phyloP scores from a whole-genome alignment of 2,797 vertebrate genomes.

The Staurois parvus region DNA sequence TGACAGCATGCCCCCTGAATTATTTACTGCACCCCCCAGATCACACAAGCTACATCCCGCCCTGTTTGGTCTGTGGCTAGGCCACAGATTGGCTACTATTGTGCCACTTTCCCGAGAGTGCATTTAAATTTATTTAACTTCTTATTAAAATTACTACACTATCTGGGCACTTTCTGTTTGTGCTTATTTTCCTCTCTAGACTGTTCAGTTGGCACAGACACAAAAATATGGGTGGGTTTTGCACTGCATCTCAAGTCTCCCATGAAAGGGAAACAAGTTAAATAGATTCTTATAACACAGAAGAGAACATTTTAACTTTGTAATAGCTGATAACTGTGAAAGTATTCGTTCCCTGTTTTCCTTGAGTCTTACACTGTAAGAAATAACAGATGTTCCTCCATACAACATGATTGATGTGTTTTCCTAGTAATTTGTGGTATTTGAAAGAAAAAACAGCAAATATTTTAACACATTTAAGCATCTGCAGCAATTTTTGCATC shows the following conservation, averaged over 20 bases:
- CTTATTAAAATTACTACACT: too few relatives aligned
- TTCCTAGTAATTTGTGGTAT: conserved; percentile 36
- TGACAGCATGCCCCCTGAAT: too few relatives aligned
- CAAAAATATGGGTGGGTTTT: neutral
- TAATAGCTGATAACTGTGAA: neutral
- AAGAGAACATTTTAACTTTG: neutral
- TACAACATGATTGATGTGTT: conserved; percentile 45
- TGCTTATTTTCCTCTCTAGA: too few relatives aligned
- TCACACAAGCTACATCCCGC: too few relatives aligned
- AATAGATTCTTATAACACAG: conserved; percentile 12
- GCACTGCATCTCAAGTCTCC: neutral
- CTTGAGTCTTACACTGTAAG: conserved; percentile 19
- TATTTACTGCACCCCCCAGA: too few relatives aligned
- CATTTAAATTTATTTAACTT: too few relatives aligned
- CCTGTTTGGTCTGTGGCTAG: too few relatives aligned
- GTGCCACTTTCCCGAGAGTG: too few relatives aligned
- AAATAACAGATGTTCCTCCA: conserved; percentile 45
- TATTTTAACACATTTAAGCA: conserved; percentile 38
- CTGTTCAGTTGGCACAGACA: neutral
- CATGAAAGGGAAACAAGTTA: neutral
- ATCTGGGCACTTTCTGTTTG: too few relatives aligned
- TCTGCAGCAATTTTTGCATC: conserved; percentile 29
- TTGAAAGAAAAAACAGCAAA: conserved; percentile 33
- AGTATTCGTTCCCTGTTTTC: conserved; percentile 1
- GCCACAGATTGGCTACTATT: too few relatives aligned